Evolutionary conservation across 2,113 vertebrate genomes (phyloP).

Genomic region (Notothenia coriiceps): DNA sequence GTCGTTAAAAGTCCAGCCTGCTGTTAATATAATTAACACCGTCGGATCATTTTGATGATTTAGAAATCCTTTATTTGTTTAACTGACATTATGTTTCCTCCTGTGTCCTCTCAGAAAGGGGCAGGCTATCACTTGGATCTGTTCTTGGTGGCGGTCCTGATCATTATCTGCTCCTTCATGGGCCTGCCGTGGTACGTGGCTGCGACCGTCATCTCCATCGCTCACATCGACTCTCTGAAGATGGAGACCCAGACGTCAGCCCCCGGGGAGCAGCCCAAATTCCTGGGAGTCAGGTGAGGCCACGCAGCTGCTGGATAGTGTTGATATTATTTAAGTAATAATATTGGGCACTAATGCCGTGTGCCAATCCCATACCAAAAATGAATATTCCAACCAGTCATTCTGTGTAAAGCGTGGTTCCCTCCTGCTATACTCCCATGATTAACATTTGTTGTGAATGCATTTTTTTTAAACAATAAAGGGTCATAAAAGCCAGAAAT

Average conservation of each 20-base stretch:
- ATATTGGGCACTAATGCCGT: too few species aligned
- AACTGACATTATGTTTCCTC: neutral
- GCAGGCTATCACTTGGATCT: conserved; percentile 97
- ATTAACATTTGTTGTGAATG: neutral
- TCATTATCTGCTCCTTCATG: conserved; percentile 96
- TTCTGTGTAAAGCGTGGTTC: too few species aligned
- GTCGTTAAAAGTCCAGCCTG: neutral
- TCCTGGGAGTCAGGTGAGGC: conserved; percentile 95
- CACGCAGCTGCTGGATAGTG: neutral
- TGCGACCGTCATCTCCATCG: conserved; percentile 98
- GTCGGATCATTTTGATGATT: too few species aligned
- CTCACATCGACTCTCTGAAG: conserved; percentile 97
- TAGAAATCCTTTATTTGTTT: too few species aligned
- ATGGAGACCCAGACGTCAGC: conserved; percentile 98
- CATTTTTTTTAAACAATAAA: neutral
- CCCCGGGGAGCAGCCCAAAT: conserved; percentile 96
- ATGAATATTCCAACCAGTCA: too few species aligned
- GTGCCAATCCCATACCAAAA: too few species aligned
- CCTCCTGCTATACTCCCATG: neutral
- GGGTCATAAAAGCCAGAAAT: neutral
- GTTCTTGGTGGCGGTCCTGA: conserved; percentile 95
- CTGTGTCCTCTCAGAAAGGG: conserved; percentile 88
- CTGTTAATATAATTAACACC: too few species aligned
- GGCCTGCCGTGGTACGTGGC: conserved; percentile 98
- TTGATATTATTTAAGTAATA: neutral